A percentile compares a stretch with the other conserved stretches of the same genome.
Conservation (phyloP, 2,113 vertebrate species). For the Peromyscus polionotus region DNA sequence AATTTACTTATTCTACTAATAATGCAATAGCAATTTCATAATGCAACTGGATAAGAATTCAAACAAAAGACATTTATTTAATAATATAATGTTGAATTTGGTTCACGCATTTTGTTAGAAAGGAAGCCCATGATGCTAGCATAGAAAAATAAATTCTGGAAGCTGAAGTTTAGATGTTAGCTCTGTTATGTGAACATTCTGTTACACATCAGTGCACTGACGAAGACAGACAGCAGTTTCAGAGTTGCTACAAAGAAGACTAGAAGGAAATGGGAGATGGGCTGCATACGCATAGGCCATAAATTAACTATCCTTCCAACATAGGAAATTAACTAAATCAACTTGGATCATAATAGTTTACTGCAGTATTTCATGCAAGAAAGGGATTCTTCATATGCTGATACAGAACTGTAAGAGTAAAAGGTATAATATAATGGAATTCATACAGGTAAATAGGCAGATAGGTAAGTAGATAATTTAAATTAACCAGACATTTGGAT, state of each 20-base stretch:
- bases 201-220: background rate
- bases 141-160: background rate
- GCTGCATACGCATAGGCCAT: background rate
- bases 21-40: background rate
- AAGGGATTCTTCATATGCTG: background rate
- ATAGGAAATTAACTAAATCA: background rate
- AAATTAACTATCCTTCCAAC: background rate
- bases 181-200: background rate
- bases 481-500: background rate
- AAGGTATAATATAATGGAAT: background rate
- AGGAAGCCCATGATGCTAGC: background rate
- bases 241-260: background rate
- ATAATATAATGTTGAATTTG: background rate
- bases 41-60: background rate
- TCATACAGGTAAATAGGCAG: background rate
- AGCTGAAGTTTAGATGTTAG: background rate
- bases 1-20: background rate
- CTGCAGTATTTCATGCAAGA: background rate
- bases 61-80: background rate
- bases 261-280: background rate
- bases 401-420: background rate
- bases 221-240: background rate
- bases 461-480: background rate
- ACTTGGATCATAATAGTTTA: background rate
- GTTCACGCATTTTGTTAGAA: background rate